Percentiles rank a stretch among this genome's conserved stretches.
phyloP scores from a whole-genome alignment of 2,797 vertebrate genomes.

The Micrastur ruficollis region DNA sequence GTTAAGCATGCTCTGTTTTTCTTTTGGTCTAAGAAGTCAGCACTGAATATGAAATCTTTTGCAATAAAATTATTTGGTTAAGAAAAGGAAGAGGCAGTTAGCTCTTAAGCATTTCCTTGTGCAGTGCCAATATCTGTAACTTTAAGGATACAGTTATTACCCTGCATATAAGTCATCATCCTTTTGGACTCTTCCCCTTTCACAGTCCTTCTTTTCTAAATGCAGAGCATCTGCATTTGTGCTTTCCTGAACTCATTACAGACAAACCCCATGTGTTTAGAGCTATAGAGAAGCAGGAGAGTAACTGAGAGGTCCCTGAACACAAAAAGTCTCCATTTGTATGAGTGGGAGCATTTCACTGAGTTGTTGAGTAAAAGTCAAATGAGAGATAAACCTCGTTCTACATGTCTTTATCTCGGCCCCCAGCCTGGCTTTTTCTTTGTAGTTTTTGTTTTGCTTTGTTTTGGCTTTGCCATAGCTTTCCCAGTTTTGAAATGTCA shows the following conservation, averaged over 20 bases:
- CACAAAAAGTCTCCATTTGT: neutral
- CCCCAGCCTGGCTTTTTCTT: neutral
- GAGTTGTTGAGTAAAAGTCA: neutral
- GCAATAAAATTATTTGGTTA: neutral
- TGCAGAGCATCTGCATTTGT: neutral
- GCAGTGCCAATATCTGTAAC: neutral
- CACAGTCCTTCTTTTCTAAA: neutral
- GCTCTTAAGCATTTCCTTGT: neutral
- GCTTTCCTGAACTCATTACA: neutral
- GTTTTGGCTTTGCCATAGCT: neutral
- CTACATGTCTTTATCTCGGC: neutral
- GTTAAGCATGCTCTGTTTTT: neutral
- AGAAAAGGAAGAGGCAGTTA: neutral
- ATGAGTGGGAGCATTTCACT: neutral
- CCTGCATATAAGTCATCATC: neutral
- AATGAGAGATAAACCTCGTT: neutral
- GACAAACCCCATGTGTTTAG: neutral
- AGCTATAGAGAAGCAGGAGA: neutral
- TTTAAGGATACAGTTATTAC: neutral
- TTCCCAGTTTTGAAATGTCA: neutral
- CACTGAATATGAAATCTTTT: neutral
- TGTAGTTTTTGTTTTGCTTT: neutral
- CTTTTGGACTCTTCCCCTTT: neutral
- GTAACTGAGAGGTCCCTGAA: neutral
- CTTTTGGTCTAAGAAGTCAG: neutral